Evolutionary conservation across 2,113 vertebrate genomes (phyloP).

Genomic region (Hyperopisus bebe): DNA sequence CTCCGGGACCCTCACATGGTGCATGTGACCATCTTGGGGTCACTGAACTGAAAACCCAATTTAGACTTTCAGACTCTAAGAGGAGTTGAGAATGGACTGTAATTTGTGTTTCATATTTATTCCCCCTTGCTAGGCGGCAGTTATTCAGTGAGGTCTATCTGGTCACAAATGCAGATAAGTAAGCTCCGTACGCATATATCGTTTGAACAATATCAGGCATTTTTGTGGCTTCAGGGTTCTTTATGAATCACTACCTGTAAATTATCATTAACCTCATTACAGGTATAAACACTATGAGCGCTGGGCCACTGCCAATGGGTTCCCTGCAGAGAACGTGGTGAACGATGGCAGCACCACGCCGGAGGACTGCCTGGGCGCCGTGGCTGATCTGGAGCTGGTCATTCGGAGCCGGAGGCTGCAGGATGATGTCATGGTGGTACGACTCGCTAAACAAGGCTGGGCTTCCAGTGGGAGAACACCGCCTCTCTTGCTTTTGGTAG

Average conservation of each 20-base stretch:
- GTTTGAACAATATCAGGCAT: background rate
- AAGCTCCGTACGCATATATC: conserved; percentile 31
- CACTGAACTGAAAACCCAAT: background rate
- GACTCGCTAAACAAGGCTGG: background rate
- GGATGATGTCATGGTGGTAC: conserved; percentile 71
- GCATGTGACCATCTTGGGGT: background rate
- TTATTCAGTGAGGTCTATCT: conserved; percentile 70
- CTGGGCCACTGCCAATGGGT: conserved; percentile 74
- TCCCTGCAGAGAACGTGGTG: conserved; percentile 66
- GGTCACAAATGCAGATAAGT: conserved; percentile 77
- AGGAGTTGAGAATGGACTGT: background rate
- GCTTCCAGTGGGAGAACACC: background rate
- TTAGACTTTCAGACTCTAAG: background rate
- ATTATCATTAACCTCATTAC: background rate
- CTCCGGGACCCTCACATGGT: background rate
- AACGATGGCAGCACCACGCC: conserved; percentile 70
- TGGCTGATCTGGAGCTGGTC: conserved; percentile 66
- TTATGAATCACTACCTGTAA: background rate
- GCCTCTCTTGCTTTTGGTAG: background rate
- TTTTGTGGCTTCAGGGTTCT: background rate
- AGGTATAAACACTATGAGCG: conserved; percentile 74
- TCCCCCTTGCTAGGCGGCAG: conserved; percentile 54
- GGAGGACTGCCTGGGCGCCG: conserved; percentile 60
- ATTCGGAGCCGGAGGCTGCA: conserved; percentile 61
- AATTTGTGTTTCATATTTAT: background rate